These are phyloP conservation scores for Mesocricetus auratus DNA, from an alignment of 2,113 vertebrate species.

Conservation along the genomic window DNA sequence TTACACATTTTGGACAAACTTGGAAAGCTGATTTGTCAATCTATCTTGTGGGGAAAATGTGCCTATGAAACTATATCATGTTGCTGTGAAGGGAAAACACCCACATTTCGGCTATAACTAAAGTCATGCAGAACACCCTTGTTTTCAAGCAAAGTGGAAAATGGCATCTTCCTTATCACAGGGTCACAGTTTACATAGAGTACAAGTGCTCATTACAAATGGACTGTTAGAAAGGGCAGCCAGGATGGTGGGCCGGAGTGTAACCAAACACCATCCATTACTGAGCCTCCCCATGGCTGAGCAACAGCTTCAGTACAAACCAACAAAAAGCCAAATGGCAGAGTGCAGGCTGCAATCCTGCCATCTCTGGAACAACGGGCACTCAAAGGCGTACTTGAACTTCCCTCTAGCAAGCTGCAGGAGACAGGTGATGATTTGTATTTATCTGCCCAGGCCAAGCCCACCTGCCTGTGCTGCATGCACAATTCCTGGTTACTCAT, in stretches of 20 bases:
- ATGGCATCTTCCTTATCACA: constrained; percentile 60
- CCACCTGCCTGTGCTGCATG: not conserved
- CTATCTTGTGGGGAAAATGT: constrained; percentile 30
- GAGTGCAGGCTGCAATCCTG: not conserved
- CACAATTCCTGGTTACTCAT: not conserved
- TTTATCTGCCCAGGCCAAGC: not conserved
- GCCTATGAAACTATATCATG: constrained; percentile 65
- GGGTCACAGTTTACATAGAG: constrained; percentile 52
- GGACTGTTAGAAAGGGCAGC: constrained; percentile 11
- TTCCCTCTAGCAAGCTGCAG: not conserved
- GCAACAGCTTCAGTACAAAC: constrained; percentile 30
- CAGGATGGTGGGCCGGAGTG: not conserved
- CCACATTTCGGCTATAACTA: constrained; percentile 48
- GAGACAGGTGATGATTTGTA: not conserved
- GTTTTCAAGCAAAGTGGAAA: constrained; percentile 71
- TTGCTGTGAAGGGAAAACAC: not conserved
- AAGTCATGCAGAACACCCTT: constrained; percentile 64
- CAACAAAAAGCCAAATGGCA: not conserved
- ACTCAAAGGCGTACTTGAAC: not conserved
- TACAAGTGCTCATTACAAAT: constrained; percentile 67
- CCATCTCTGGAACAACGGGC: not conserved
- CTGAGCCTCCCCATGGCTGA: not conserved
- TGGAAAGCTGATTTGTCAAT: constrained; percentile 63
- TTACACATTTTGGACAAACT: constrained; percentile 60
- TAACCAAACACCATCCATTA: not conserved